These are phyloP conservation scores for Ceratitis capitata DNA, from an alignment of 1,140 invertebrate genomes.

Conservation along the genomic window DNA sequence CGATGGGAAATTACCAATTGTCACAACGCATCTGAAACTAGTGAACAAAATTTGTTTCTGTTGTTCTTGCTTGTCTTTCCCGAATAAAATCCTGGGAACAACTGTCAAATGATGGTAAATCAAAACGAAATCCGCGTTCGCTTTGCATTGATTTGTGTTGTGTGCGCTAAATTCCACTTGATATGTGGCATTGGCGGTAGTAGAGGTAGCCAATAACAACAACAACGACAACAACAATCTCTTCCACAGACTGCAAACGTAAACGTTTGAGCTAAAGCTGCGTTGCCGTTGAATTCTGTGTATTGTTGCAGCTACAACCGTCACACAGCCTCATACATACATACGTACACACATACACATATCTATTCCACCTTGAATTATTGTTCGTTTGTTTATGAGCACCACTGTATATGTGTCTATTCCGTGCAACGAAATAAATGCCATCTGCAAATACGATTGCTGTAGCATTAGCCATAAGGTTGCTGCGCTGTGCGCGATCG, in stretches of 20 bases:
- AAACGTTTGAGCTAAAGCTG: too few relatives aligned
- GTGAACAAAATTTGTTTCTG: not conserved
- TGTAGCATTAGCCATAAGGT: constrained; percentile 2
- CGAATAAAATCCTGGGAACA: not conserved
- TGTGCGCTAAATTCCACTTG: constrained; percentile 16
- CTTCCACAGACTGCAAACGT: too few relatives aligned
- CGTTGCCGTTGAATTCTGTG: not conserved
- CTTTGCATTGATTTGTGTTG: constrained; percentile 16
- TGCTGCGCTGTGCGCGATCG: not conserved
- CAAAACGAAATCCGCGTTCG: constrained; percentile 11
- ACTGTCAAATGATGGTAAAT: constrained; percentile 12
- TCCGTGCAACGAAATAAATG: not conserved
- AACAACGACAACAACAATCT: not conserved
- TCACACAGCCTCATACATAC: not conserved
- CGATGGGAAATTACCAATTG: not conserved
- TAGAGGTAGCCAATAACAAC: not conserved
- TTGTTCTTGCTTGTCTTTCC: not conserved
- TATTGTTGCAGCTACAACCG: not conserved
- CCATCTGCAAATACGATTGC: not conserved
- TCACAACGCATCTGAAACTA: not conserved
- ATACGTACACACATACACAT: not conserved
- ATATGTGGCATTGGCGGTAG: not conserved
- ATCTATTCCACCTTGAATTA: not conserved
- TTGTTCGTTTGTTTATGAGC: not conserved
- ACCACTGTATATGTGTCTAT: not conserved